A percentile compares a stretch with the other conserved stretches of the same genome.
phyloP scores from a whole-genome alignment of 35 echinoderm and acorn worm genomes.

The Stichopus chloronotus region DNA sequence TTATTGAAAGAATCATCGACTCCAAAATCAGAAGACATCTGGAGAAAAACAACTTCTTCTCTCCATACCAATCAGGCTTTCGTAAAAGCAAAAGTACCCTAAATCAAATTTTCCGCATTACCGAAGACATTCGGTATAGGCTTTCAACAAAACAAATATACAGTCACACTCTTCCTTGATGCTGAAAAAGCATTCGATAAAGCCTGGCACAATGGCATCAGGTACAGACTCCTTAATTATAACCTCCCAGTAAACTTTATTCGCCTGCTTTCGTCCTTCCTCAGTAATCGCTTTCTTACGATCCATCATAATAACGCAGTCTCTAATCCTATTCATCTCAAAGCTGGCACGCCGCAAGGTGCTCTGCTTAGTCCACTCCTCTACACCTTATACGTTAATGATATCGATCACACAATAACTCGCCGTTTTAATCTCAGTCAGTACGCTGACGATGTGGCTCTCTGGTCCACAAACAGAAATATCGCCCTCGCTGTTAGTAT shows the following conservation, averaged over 20 bases:
- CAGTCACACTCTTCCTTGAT: neutral
- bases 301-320: neutral
- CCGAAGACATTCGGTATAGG: slow-evolving; percentile 3
- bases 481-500: neutral
- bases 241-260: neutral
- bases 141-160: neutral
- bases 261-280: neutral
- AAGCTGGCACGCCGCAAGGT: neutral
- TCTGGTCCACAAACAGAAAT: neutral
- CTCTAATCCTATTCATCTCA: neutral
- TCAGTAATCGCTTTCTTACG: neutral
- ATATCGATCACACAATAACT: neutral
- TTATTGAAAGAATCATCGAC: slow-evolving; percentile 15
- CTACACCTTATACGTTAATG: neutral
- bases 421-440: neutral
- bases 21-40: neutral
- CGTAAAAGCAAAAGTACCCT: neutral
- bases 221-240: neutral
- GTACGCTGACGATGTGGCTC: neutral
- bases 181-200: slow-evolving; percentile 41
- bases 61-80: neutral
- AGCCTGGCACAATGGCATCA: slow-evolving; percentile 18
- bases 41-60: neutral
- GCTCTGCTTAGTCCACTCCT: neutral
- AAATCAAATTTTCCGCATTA: neutral